Evolutionary conservation across 1,140 invertebrate species (phyloP), one percentile per base, ranked within the genome.

Genomic region (Drosophila burlai): DNA sequence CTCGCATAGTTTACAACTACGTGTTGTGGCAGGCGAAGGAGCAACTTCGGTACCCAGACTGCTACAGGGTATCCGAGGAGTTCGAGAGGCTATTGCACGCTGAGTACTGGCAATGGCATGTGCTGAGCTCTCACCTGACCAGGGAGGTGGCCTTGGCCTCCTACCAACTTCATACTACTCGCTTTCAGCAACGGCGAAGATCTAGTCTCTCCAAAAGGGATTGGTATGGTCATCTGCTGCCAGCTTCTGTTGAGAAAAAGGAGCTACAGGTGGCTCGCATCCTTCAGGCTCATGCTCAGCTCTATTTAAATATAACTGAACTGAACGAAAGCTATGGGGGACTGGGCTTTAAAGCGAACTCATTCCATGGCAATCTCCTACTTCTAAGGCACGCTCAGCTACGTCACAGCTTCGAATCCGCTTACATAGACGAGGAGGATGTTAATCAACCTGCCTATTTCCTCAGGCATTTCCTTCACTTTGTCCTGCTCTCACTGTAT

Each of bases 91-190:
- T 92, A 11, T 43, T 92, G 4, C 76, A 87, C 15, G 42, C 78
- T 0, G 91, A 92, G 34, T 92, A 92, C 29, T 92, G 91, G 91
- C 81, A 91, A 21, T 92, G 91, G 91, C 58, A 86, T 52, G 66
- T 91, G 8, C 64, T 92, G 4, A 54, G 54, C 2, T 29, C 58
- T 4, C 63, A 82, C 8, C 43, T 90, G 11, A 58, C 24, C 2
- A 75, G 83, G 2, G 73, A 92, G 5, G 91, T 92, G 8, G 91
- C 91, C 4, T 24, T 92, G 55, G 87, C 91, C 8, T 55, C 81
- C 34, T 92, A 84, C 52, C 84, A 92, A 31, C 59, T 90, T 46
- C 91, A 92, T 31, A 90, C 91, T 2, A 92, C 91, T 26, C 85
- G 87, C 5, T 92, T 92, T 29, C 83, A 92, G 47, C 57, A 87